A percentile compares a stretch with the other conserved stretches of the same genome.
phyloP scores from a whole-genome alignment of 1,140 invertebrate genomes.

The Drosophila nebulosa region DNA sequence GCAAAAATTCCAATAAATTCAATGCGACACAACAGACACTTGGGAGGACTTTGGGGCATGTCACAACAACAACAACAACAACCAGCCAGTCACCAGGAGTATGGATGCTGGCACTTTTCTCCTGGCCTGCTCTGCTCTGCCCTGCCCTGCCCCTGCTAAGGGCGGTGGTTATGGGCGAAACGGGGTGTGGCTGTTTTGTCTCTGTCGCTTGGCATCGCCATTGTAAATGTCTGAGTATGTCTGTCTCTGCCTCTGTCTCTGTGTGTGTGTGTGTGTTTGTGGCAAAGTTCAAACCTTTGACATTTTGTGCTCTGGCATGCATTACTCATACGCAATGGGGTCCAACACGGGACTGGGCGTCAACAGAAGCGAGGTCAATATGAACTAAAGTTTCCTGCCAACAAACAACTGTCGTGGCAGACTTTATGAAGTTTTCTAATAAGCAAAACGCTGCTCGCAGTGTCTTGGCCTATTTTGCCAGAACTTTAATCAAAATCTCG shows the following conservation, averaged over 20 bases:
- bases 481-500: slow-evolving; percentile 74
- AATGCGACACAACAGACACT: slow-evolving; percentile 77
- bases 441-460: not conserved
- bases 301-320: slow-evolving; percentile 65
- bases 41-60: slow-evolving; percentile 74
- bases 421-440: slow-evolving; percentile 61
- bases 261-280: slow-evolving; percentile 31
- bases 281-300: slow-evolving; percentile 76
- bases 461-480: slow-evolving; percentile 30
- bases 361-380: slow-evolving; percentile 20
- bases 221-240: slow-evolving; percentile 20
- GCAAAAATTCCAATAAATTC: slow-evolving; percentile 79
- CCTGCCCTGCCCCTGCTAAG: too few relatives aligned
- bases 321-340: slow-evolving; percentile 71
- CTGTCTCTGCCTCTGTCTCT: not conserved
- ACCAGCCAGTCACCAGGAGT: slow-evolving; percentile 1
- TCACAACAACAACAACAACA: slow-evolving; percentile 66
- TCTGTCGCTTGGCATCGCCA: slow-evolving; percentile 46
- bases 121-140: too few relatives aligned
- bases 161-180: not conserved
- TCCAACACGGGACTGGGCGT: not conserved
- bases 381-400: slow-evolving; percentile 48
- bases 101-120: slow-evolving; percentile 19
- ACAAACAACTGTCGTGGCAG: slow-evolving; percentile 22
- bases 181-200: slow-evolving; percentile 47